Conservation (phyloP, 2,113 vertebrate species). For the Spea bombifrons region DNA sequence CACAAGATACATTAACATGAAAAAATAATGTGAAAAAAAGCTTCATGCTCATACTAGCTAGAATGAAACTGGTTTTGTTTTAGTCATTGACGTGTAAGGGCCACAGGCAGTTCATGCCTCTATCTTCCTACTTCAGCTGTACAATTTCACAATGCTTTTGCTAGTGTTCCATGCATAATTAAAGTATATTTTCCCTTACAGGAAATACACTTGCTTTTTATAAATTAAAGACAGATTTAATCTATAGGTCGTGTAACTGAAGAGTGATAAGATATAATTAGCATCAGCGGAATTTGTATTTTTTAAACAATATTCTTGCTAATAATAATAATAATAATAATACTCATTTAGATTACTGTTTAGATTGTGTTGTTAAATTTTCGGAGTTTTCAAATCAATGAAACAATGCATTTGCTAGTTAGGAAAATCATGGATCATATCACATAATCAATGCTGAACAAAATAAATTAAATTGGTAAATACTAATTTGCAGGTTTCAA, state of each 20-base stretch:
- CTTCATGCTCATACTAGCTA: neutral
- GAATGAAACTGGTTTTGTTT: neutral
- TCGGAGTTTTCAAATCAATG: too few species aligned
- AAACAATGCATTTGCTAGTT: too few species aligned
- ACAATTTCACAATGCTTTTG: conserved; percentile 8
- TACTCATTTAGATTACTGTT: too few species aligned
- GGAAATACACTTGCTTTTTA: conserved; percentile 18
- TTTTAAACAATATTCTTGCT: neutral
- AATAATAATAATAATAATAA: neutral
- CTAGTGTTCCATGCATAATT: conserved; percentile 34
- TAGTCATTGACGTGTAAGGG: conserved; percentile 11
- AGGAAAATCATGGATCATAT: too few species aligned
- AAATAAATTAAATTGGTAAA: too few species aligned
- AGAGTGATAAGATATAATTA: neutral
- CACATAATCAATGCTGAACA: too few species aligned
- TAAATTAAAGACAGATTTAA: conserved; percentile 25
- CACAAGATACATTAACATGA: neutral
- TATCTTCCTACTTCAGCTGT: conserved; percentile 6
- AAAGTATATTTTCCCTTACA: conserved; percentile 19
- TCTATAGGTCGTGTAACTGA: conserved; percentile 1
- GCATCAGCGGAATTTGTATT: neutral
- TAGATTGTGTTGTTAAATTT: too few species aligned
- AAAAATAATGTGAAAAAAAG: neutral
- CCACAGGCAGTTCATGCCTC: conserved; percentile 19
- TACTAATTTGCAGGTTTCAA: too few species aligned